Evolutionary conservation across 1,140 invertebrate species (phyloP), one percentile per base, ranked within the genome.

Genomic region (Apolygus lucorum): DNA sequence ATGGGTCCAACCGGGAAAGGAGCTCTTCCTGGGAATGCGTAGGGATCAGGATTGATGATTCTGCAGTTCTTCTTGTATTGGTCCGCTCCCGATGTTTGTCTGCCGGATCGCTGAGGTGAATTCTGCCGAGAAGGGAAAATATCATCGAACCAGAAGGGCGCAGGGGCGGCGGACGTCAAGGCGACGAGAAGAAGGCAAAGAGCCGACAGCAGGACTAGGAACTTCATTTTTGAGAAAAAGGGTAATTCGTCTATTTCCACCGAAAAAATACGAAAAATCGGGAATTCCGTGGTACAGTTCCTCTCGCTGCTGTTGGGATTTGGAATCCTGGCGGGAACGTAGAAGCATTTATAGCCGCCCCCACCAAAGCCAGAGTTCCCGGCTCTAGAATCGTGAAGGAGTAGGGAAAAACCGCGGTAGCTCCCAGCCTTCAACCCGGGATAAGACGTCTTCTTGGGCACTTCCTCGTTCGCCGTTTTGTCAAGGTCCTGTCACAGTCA

Each of bases 161-260:
- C 22, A 59, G 52, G 34, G 4, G 81, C 2, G 26, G 70, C 64
- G 24, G 27, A 63, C 42, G 66, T n/a, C 66, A 52, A 13, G 52
- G 64, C 54, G 25, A 71, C 52, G 66, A 67, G 52, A 24, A 72
- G 1, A n/a, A 34, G 1, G 1, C n/a, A 34, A 29, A 66, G 34
- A 76, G 75, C 72, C 74, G 78, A 67, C 78, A 74, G 72, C 71
- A 78, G 69, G 75, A 76, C 74, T 76, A 77, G 34, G 62, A 69
- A 74, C 78, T 77, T 72, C 54, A 59, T 59, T 11, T 14, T 59
- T 11, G 22, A 13, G 8, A 22, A 59, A 59, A 59, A 59, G 8
- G 8, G 8, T 4, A 4, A 11, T 59, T 24, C 11, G 13, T 59
- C 22, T 59, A 11, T 24, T 24, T 59, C 54, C 8, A 59, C 22